Base-by-base conservation (phyloP, 2,888 invertebrate genomes). In the Lithophane leautieri region DNA sequence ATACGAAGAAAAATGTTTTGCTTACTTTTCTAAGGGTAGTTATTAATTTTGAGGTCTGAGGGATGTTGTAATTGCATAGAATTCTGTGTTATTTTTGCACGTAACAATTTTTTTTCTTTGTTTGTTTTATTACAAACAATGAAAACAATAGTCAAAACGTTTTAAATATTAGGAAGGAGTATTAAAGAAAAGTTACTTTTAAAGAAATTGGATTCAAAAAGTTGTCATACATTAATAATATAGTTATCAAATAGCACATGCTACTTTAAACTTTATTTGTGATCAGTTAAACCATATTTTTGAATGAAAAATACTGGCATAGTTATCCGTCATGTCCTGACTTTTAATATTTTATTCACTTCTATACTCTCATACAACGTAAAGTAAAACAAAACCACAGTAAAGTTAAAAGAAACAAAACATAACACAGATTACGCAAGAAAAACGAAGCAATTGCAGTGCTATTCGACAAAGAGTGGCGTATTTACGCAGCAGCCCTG, bases 401-500 rank as follows among this genome's bases (percentile, higher is more conserved):
- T n/a, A 78, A 73, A 74, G 47, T 79, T 19, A 47, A 40, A 54
- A 75, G 50, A 84, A 60, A 68, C 28, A 73, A 54, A 70, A 70
- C 61, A 60, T 52, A 79, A 72, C 76, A 76, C 42, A 83, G 69
- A 76, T 75, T 70, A 78, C 73, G 56, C 52, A 72, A 76, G 70
- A 66, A 73, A 76, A 81, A 69, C 63, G 75, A 69, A 68, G 78
- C 74, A 81, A 79, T 82, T 86, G 86, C 82, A 86, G 56, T 76
- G 34, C 66, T 63, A 60, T 72, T 69, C 68, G 69, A 76, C 70
- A 65, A 42, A 56, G 69, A 65, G 71, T 14, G 56, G 42, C 62
- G 75, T 85, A 80, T 83, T 78, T 81, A 81, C 77, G 82, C 75
- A 86, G 90, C 89, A 91, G 88, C 92, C 93, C 92, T 91, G 92